Evolutionary conservation across 2,113 vertebrate species (phyloP).

Genomic region (Thryonomys swinderianus): DNA sequence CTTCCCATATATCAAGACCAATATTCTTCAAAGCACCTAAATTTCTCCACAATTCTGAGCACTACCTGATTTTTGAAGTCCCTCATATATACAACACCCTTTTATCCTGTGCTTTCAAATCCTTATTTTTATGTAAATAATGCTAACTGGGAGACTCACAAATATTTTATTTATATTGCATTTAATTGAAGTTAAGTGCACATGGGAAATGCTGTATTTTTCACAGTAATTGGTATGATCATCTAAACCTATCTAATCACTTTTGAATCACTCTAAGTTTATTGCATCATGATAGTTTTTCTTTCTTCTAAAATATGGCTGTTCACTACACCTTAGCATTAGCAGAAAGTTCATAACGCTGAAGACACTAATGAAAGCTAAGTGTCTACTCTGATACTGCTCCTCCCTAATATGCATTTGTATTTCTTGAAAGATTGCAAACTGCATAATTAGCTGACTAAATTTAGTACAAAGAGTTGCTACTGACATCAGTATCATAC

Average conservation of each 20-base stretch:
- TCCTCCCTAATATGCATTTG: slow-evolving; percentile 52
- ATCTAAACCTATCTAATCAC: neutral
- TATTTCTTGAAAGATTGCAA: slow-evolving; percentile 53
- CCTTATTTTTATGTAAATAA: slow-evolving; percentile 31
- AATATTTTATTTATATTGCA: neutral
- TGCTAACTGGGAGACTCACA: neutral
- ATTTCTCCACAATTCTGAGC: neutral
- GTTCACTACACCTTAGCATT: slow-evolving; percentile 43
- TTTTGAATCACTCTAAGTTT: slow-evolving; percentile 13
- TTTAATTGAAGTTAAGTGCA: neutral
- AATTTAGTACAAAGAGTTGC: slow-evolving; percentile 18
- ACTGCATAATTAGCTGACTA: slow-evolving; percentile 44
- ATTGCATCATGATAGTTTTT: slow-evolving; percentile 59
- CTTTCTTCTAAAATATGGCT: slow-evolving; percentile 61
- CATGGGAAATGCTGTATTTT: neutral
- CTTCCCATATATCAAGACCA: no score
- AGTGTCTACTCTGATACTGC: neutral
- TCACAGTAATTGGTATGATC: neutral
- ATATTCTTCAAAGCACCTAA: neutral
- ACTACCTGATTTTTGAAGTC: neutral
- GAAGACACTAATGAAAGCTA: slow-evolving; percentile 47
- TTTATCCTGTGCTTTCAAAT: neutral
- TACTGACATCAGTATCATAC: neutral
- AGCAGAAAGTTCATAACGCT: slow-evolving; percentile 21
- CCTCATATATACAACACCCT: neutral